Evolutionary conservation across 2,888 invertebrate genomes (phyloP).

Genomic region (Macrosoma leucophasiata): DNA sequence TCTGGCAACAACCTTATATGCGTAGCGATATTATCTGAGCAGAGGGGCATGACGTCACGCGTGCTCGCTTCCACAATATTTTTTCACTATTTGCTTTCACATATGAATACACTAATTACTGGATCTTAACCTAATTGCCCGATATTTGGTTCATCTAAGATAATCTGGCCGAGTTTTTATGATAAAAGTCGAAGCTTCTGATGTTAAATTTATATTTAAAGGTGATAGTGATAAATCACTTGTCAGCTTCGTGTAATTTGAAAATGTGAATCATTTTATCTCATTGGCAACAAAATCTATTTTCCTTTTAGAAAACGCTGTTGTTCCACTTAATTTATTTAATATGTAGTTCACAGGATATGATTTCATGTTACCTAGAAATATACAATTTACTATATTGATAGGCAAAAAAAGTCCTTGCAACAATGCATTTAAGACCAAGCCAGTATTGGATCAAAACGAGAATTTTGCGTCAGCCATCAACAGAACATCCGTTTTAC

Average conservation of each 20-base stretch:
- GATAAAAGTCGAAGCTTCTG: background rate
- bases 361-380: too few relatives aligned
- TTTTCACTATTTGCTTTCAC: slow-evolving; percentile 37
- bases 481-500: slow-evolving; percentile 36
- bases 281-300: too few relatives aligned
- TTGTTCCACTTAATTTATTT: background rate
- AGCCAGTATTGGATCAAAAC: slow-evolving; percentile 24
- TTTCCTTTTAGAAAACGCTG: background rate
- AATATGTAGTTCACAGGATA: background rate
- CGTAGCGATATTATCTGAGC: slow-evolving; percentile 43
- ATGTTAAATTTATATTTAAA: background rate
- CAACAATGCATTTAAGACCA: too few relatives aligned
- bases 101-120: background rate
- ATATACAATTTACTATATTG: too few relatives aligned
- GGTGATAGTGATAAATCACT: too few relatives aligned
- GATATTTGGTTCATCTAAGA: background rate
- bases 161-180: background rate
- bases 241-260: too few relatives aligned
- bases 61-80: slow-evolving; percentile 35
- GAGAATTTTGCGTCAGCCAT: slow-evolving; percentile 31
- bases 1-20: slow-evolving; percentile 25
- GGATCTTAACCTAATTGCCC: background rate
- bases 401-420: too few relatives aligned
- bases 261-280: too few relatives aligned
- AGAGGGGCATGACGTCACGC: slow-evolving; percentile 41